Evolutionary conservation across 92 coral and sea anemone genomes (phyloP).

Genomic region (Zoanthus gigantus): DNA sequence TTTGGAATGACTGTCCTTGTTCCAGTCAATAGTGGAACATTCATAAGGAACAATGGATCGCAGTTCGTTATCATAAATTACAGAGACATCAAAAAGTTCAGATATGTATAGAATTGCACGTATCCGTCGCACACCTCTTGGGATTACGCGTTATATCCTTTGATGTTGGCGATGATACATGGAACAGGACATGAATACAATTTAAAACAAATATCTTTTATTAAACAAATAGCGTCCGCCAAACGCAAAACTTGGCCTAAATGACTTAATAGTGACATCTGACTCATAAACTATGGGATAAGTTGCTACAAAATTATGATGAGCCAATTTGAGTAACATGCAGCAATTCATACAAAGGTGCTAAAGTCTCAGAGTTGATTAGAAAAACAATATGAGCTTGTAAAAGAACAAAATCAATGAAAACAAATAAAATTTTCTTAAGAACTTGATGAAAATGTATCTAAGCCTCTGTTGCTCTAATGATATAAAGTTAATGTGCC

Average conservation of each 20-base stretch:
- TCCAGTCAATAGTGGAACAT: neutral
- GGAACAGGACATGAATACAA: neutral
- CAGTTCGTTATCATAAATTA: neutral
- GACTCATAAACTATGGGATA: neutral
- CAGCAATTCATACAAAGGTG: neutral
- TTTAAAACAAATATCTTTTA: neutral
- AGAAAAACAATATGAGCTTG: neutral
- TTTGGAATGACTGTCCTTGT: neutral
- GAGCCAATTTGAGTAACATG: neutral
- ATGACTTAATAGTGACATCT: neutral
- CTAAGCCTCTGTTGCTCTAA: no score
- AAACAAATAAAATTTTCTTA: no score
- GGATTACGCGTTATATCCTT: neutral
- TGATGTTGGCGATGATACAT: neutral
- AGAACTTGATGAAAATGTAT: no score
- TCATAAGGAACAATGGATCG: neutral
- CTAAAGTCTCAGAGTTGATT: neutral
- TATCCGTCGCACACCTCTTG: neutral
- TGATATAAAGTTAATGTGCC: no score
- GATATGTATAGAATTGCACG: neutral
- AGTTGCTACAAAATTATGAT: neutral
- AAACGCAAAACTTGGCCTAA: neutral
- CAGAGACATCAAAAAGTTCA: neutral
- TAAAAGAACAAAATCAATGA: no score
- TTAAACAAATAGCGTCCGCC: neutral